Base-by-base conservation (phyloP, 2,113 vertebrate genomes). In the Prionailurus bengalensis region DNA sequence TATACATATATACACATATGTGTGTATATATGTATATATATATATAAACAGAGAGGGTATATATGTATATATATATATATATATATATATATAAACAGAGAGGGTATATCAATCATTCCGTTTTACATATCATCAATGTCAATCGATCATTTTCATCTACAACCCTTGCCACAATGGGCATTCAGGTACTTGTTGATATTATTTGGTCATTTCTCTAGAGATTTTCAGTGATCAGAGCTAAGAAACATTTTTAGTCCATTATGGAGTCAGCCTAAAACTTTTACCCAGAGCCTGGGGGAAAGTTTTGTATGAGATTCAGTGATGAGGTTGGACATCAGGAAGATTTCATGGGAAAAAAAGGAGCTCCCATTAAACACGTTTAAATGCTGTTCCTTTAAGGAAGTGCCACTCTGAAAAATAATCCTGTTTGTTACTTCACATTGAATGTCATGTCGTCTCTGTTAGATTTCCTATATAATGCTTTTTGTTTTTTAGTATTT, bases 261-360 rank as follows among this genome's bases (percentile, higher is more conserved):
- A n/a, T 84, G 4, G 39, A 88, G 3, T 45, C 31, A 51, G 16
- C 2, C 19, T 63, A 61, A 33, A 23, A 86, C 14, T 66, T 58
- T 3, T 4, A 71, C 10, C 19, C 51, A 36, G 66, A 65, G 6
- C 15, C 51, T 68, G 0, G 0, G 84, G 86, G 1, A 33, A 27
- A 39, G 5, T 45, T 0, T 68, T 23, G 0, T 81, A 90, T 76
- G 84, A 92, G 63, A 96, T 73, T 23, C 48, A 53, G 53, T 48
- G n/a, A 82, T 73, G 55, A 80, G 92, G 82, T 96, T 89, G 92
- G 86, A 94, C 80, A 80, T 92, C 96, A 88, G 88, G 68, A 97
- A 79, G 95, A 42, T 74, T 84, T 98, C 97, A 94, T 98, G 94
- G 87, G 96, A 97, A 89, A 96, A 97, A 29, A 33, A 70, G 63